A percentile compares a stretch with the other conserved stretches of the same genome.
Evolutionary conservation across 2,888 invertebrate genomes (phyloP).

Genomic region (Masnerella sp.): DNA sequence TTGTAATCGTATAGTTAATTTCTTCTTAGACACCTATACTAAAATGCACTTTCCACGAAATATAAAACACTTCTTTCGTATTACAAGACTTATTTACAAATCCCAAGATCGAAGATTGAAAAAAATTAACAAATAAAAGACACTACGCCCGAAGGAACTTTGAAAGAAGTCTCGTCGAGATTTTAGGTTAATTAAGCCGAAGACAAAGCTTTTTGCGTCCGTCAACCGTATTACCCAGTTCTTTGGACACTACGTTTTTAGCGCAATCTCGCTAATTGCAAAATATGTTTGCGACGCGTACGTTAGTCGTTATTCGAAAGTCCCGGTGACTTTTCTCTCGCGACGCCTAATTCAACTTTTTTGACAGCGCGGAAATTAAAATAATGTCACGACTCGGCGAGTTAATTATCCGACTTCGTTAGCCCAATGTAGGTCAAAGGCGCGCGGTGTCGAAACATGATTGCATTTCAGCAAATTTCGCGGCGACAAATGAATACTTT

Average conservation of each 20-base stretch:
- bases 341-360: constrained; percentile 55
- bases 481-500: constrained; percentile 28
- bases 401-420: constrained; percentile 46
- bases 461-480: neutral
- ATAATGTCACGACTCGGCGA: constrained; percentile 30
- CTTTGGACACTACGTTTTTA: constrained; percentile 18
- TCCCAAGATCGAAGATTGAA: no score
- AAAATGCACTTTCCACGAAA: no score
- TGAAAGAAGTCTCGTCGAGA: neutral
- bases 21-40: no score
- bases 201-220: constrained; percentile 19
- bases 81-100: no score
- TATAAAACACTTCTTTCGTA: no score
- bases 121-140: neutral
- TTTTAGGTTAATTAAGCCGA: constrained; percentile 36
- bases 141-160: neutral
- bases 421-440: constrained; percentile 39
- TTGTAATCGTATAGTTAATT: no score
- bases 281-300: constrained; percentile 44
- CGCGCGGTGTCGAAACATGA: constrained; percentile 17
- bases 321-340: constrained; percentile 23
- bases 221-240: constrained; percentile 22
- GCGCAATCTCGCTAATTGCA: constrained; percentile 33
- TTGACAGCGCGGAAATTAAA: constrained; percentile 46
- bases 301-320: constrained; percentile 29